A percentile compares a stretch with the other conserved stretches of the same genome.
Conservation (phyloP, 2,888 invertebrate genomes). For the Phaedon cochleariae region DNA sequence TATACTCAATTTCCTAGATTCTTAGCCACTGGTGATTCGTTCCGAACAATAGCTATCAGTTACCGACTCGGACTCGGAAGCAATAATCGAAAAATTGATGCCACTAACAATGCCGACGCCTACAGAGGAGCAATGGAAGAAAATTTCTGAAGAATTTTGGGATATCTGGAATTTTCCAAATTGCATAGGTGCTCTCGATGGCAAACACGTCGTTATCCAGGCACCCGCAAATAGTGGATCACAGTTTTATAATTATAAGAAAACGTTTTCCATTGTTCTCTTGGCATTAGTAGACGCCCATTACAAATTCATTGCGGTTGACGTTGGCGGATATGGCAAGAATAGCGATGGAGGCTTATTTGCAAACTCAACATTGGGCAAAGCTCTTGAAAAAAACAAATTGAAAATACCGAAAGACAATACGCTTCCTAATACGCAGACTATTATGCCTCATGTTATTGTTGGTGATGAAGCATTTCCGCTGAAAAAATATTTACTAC, state of each 20-base stretch:
- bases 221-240: constrained; percentile 37
- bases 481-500: constrained; percentile 38
- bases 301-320: constrained; percentile 29
- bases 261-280: constrained; percentile 36
- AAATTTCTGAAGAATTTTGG: constrained; percentile 25
- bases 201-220: constrained; percentile 40
- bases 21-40: too few relatives aligned
- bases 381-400: constrained; percentile 32
- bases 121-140: too few relatives aligned
- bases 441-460: constrained; percentile 36
- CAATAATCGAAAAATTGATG: too few relatives aligned
- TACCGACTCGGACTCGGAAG: too few relatives aligned
- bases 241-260: constrained; percentile 34
- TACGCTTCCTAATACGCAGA: constrained; percentile 39
- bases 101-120: too few relatives aligned
- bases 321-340: constrained; percentile 30
- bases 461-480: constrained; percentile 45
- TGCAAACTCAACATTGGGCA: constrained; percentile 36
- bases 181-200: constrained; percentile 35
- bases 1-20: too few relatives aligned
- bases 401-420: constrained; percentile 39
- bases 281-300: constrained; percentile 32
- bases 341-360: constrained; percentile 38
- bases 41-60: too few relatives aligned
- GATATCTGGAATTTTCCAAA: constrained; percentile 35